These are phyloP conservation scores for Tachysurus fulvidraco DNA, from an alignment of 2,113 vertebrate genomes.

Conservation along the genomic window DNA sequence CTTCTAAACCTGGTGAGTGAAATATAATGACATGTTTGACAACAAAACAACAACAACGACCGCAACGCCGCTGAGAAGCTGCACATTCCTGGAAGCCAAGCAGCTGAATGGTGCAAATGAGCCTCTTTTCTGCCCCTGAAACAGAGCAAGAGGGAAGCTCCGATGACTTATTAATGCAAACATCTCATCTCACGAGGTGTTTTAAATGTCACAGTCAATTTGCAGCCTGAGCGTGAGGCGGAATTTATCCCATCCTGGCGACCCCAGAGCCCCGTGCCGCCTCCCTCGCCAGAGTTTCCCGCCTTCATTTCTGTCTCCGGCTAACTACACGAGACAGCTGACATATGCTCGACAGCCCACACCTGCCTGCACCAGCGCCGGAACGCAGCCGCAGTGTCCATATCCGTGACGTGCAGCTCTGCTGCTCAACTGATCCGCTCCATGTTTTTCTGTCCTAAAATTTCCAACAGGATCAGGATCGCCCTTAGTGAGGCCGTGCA, in stretches of 20 bases:
- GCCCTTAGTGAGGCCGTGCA: neutral
- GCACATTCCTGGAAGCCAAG: constrained; percentile 8
- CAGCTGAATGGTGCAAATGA: constrained; percentile 35
- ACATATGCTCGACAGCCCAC: constrained; percentile 43
- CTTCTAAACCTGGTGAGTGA: constrained; percentile 13
- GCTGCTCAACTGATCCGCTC: constrained; percentile 30
- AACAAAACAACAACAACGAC: neutral
- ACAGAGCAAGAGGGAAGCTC: constrained; percentile 2
- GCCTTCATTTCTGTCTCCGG: constrained; percentile 25
- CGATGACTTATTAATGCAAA: constrained; percentile 54
- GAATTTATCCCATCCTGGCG: constrained; percentile 39
- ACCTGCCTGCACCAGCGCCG: constrained; percentile 21
- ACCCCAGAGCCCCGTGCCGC: constrained; percentile 20
- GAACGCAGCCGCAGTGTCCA: constrained; percentile 7
- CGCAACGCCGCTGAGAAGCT: constrained; percentile 17
- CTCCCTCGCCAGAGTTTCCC: neutral
- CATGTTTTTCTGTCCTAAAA: constrained; percentile 15
- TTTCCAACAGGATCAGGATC: constrained; percentile 1
- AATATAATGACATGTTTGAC: constrained; percentile 6
- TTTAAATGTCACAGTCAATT: constrained; percentile 59
- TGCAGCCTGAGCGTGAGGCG: constrained; percentile 46
- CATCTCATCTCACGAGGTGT: constrained; percentile 48
- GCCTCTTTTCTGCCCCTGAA: neutral
- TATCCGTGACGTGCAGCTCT: constrained; percentile 4
- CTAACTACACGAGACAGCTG: constrained; percentile 48